Percentiles rank a stretch among this genome's conserved stretches.
Evolutionary conservation across 2,888 invertebrate species (phyloP).

Genomic region (Drosophila subquinaria): DNA sequence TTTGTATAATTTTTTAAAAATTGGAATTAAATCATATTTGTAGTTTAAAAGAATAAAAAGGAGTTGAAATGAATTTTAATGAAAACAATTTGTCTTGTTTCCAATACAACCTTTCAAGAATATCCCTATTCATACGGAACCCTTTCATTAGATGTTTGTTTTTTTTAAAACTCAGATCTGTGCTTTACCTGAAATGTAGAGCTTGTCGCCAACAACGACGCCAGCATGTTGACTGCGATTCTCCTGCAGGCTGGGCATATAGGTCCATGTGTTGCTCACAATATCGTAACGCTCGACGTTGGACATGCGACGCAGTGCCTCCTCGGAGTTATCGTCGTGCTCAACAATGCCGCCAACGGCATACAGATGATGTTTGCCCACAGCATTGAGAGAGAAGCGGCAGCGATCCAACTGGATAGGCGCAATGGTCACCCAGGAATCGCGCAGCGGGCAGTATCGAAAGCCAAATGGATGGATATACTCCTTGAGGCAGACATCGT

Average conservation of each 20-base stretch:
- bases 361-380: conserved; percentile 86
- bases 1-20: background rate
- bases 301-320: conserved; percentile 79
- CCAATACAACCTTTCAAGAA: no score
- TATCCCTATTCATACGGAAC: no score
- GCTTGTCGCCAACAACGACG: conserved; percentile 83
- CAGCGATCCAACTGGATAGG: conserved; percentile 89
- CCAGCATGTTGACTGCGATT: conserved; percentile 88
- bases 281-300: conserved; percentile 88
- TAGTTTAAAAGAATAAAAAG: background rate
- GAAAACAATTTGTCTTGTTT: background rate
- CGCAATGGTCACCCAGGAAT: conserved; percentile 89
- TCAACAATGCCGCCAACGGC: conserved; percentile 89
- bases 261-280: conserved; percentile 87
- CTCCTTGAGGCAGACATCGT: conserved; percentile 89
- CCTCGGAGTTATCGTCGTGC: conserved; percentile 85
- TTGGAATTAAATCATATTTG: background rate
- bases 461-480: conserved; percentile 91
- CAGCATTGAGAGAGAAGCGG: conserved; percentile 88
- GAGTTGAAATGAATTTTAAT: background rate
- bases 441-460: conserved; percentile 88
- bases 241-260: conserved; percentile 87
- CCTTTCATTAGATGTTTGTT: no score
- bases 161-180: background rate
- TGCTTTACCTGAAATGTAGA: conserved; percentile 83